Evolutionary conservation across 2,888 invertebrate genomes (phyloP).

Genomic region (Bombylius discolor): DNA sequence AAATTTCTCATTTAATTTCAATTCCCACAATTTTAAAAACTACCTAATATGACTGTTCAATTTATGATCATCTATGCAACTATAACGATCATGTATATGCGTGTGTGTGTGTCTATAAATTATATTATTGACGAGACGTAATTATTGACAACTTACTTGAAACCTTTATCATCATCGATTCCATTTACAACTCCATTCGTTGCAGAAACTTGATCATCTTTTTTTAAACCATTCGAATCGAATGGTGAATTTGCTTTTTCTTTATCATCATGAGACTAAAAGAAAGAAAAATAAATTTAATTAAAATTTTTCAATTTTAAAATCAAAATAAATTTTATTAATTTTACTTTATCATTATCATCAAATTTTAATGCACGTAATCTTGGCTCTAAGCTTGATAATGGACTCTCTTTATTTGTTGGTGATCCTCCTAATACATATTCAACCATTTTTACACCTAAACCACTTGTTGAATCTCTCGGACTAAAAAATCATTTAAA

Average conservation of each 20-base stretch:
- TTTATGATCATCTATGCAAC: no score
- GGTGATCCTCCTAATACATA: constrained; percentile 91
- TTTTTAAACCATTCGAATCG: constrained; percentile 37
- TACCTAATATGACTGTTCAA: no score
- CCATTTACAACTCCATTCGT: constrained; percentile 51
- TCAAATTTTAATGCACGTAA: constrained; percentile 51
- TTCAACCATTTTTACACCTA: constrained; percentile 97
- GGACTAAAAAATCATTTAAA: constrained; percentile 47
- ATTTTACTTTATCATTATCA: constrained; percentile 37
- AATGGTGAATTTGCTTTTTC: constrained; percentile 44
- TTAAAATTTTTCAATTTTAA: neutral
- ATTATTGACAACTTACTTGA: constrained; percentile 57
- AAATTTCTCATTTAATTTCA: no score
- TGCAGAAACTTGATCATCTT: constrained; percentile 42
- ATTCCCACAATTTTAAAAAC: no score
- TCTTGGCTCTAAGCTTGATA: constrained; percentile 47
- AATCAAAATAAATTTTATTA: neutral
- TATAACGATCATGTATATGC: no score
- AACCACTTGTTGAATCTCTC: constrained; percentile 75
- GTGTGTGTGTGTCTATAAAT: no score
- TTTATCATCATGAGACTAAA: constrained; percentile 39
- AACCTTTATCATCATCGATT: constrained; percentile 77
- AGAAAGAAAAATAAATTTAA: constrained; percentile 3
- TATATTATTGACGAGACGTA: no score
- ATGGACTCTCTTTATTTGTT: constrained; percentile 54